Conservation (phyloP, 92 coral and sea anemone genomes). For the Ricordea florida region DNA sequence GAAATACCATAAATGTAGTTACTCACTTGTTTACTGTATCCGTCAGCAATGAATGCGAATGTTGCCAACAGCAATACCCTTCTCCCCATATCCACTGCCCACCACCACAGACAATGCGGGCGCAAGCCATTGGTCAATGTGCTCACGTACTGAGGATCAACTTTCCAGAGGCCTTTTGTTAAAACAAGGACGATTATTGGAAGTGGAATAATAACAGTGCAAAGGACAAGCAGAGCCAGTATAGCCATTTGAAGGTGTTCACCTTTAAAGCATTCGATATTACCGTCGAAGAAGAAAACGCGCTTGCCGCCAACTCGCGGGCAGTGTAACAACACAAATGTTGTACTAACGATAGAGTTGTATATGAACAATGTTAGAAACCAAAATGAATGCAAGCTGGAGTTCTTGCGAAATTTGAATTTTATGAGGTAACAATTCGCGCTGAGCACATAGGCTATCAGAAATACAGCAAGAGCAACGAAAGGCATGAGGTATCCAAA, state of each 20-base stretch:
- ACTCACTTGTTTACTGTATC: conserved; percentile 89
- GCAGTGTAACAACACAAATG: conserved; percentile 82
- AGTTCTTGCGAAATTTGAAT: conserved; percentile 77
- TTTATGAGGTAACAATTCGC: conserved; percentile 65
- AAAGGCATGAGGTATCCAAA: conserved; percentile 83
- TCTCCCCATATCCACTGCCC: conserved; percentile 91
- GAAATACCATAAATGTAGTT: no score
- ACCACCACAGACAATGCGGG: conserved; percentile 86
- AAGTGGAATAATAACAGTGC: conserved; percentile 61
- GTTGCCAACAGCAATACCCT: conserved; percentile 79
- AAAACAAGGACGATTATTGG: conserved; percentile 68
- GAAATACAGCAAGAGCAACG: conserved; percentile 66
- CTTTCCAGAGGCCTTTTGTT: conserved; percentile 79
- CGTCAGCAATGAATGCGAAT: conserved; percentile 77
- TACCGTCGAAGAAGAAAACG: conserved; percentile 89
- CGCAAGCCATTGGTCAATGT: conserved; percentile 87
- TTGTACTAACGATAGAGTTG: conserved; percentile 74
- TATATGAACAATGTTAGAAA: conserved; percentile 84
- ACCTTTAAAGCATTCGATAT: conserved; percentile 73
- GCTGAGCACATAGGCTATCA: conserved; percentile 75
- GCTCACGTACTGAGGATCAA: conserved; percentile 91
- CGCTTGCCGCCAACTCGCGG: conserved; percentile 64
- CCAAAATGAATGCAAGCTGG: conserved; percentile 94
- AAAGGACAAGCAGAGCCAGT: conserved; percentile 59
- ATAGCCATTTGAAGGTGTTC: conserved; percentile 71